These are phyloP conservation scores for Thaleichthys pacificus DNA, from an alignment of 2,797 vertebrate genomes.

Conservation along the genomic window DNA sequence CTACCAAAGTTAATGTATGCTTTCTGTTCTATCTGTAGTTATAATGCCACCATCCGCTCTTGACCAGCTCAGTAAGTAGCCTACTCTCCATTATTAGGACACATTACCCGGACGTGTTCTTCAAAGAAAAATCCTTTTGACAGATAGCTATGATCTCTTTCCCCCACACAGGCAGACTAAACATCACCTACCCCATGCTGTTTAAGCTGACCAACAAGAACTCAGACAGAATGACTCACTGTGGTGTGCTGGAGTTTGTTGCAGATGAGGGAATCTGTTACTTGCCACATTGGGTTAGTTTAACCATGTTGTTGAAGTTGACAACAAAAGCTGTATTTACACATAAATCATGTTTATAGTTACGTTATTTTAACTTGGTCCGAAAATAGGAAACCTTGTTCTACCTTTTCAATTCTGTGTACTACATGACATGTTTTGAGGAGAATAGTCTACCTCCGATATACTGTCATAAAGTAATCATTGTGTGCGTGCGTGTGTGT, in stretches of 20 bases:
- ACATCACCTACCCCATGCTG: conserved; percentile 98
- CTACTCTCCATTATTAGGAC: conserved; percentile 1
- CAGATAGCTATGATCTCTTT: not conserved
- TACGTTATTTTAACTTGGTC: no score
- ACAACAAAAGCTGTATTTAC: no score
- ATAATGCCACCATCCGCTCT: conserved; percentile 98
- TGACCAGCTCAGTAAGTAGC: conserved; percentile 96
- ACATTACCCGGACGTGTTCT: not conserved
- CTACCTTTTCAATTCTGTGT: not conserved
- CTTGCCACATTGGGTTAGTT: conserved; percentile 95
- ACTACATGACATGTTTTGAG: not conserved
- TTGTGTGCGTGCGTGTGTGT: not conserved
- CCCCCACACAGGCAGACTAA: conserved; percentile 84
- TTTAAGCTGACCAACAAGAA: conserved; percentile 99
- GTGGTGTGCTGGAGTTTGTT: conserved; percentile 97
- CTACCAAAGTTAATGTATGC: not conserved
- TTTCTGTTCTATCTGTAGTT: conserved; percentile 74
- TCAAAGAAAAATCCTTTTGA: not conserved
- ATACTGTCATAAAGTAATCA: not conserved
- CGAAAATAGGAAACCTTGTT: no score
- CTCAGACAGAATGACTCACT: conserved; percentile 96
- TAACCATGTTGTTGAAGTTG: conserved; percentile 20
- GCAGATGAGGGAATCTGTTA: conserved; percentile 99
- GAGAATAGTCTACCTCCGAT: not conserved
- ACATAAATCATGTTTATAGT: no score